Conservation (phyloP, 2,113 vertebrate genomes). For the Leuciscus idus region DNA sequence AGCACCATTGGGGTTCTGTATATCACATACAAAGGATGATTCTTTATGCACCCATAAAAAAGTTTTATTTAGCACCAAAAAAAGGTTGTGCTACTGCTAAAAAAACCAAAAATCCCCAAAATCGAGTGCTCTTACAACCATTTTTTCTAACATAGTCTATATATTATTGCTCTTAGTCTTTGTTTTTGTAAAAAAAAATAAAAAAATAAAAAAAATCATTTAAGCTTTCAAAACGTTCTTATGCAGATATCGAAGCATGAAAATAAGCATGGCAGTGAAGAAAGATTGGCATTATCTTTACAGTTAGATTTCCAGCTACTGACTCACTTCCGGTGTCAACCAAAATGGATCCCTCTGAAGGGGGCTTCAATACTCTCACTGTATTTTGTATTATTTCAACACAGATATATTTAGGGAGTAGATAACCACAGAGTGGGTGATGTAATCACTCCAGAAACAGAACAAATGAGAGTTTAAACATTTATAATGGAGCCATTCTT, state of each 20-base stretch:
- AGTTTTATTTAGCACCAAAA: conserved; percentile 2
- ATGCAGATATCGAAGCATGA: background rate
- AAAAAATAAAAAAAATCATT: background rate
- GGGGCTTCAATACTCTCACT: conserved; percentile 37
- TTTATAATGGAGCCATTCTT: conserved; percentile 17
- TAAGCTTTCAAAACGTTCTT: background rate
- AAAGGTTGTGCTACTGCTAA: background rate
- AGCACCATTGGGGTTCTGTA: background rate
- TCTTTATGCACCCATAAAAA: conserved; percentile 22
- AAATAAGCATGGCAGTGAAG: background rate
- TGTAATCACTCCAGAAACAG: conserved; percentile 40
- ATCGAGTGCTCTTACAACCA: background rate
- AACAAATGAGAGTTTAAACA: conserved; percentile 47
- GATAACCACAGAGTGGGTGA: conserved; percentile 38
- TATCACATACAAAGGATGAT: background rate
- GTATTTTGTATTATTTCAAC: conserved; percentile 34
- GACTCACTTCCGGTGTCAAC: conserved; percentile 28
- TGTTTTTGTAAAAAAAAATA: background rate
- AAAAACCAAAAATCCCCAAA: background rate
- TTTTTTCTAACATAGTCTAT: background rate
- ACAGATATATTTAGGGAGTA: conserved; percentile 35
- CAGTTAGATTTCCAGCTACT: conserved; percentile 21
- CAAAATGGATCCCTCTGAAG: conserved; percentile 47
- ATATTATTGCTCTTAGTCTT: conserved; percentile 10
- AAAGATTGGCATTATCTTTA: conserved; percentile 27